Conservation (phyloP, 2,888 invertebrate species). For the Dryococelus australis region DNA sequence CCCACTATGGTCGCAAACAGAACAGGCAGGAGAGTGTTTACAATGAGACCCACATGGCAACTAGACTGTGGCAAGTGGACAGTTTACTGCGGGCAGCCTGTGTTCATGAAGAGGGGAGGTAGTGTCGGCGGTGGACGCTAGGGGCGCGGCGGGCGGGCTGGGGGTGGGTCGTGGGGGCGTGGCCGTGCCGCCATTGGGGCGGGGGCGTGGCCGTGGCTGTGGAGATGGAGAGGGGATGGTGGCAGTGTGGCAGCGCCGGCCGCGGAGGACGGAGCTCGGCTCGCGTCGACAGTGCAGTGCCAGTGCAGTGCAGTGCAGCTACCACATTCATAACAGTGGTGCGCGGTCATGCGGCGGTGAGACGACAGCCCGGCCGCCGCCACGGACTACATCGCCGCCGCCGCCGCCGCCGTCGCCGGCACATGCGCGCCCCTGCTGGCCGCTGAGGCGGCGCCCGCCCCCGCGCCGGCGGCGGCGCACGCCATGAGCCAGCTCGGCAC, state of each 20-base stretch:
- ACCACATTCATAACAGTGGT: not conserved
- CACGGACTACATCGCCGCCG: slow-evolving; percentile 54
- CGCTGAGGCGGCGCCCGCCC: slow-evolving; percentile 30
- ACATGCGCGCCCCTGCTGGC: slow-evolving; percentile 35
- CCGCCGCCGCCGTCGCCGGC: slow-evolving; percentile 33
- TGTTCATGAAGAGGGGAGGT: not conserved
- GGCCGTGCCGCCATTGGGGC: not conserved
- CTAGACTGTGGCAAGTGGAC: no score
- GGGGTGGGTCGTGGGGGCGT: not conserved
- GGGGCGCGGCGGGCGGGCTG: not conserved
- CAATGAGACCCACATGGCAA: no score
- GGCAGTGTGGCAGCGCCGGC: not conserved
- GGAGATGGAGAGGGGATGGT: no score
- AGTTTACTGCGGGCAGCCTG: no score
- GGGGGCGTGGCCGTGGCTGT: slow-evolving; percentile 9
- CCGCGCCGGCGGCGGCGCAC: slow-evolving; percentile 34
- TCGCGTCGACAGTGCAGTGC: no score
- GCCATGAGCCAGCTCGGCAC: slow-evolving; percentile 90
- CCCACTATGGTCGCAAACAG: no score
- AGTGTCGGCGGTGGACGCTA: not conserved
- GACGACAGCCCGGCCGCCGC: slow-evolving; percentile 44
- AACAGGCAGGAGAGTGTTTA: no score
- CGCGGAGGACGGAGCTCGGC: no score
- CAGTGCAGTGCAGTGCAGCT: no score
- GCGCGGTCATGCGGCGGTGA: not conserved